Evolutionary conservation across 37 sponge, comb jelly and placozoan species (phyloP), one percentile per base, ranked within the genome.

Genomic region (Spongia lamella): DNA sequence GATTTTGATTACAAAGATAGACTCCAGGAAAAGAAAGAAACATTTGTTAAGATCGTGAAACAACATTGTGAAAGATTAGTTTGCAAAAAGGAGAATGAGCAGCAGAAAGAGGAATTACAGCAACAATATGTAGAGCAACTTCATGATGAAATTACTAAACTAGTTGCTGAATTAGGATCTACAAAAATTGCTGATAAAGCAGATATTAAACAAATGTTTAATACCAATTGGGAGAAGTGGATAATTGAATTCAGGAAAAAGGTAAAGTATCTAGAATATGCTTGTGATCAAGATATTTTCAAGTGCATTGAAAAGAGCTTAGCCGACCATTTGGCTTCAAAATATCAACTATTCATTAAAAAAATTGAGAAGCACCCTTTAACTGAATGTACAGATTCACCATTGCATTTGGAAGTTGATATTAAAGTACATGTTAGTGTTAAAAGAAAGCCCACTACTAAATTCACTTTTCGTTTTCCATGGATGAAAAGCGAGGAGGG

Each of bases 151-250:
- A 39, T 73, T 43, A 13, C 47, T 25, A 30, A 39, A 56, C 4
- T 58, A 60, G 47, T 43, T 37, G 68, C 22, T 43, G 20, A 7
- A 4, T 19, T 25, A 40, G 5, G 4, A 15, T 38, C 4, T 5
- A 5, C 2, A 9, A 47, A 40, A 68, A 68, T 22, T 22, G 22
- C 22, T 13, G 38, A 36, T 38, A 47, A 34, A 7, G 19, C 36
- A 24, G 50, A 68, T 20, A 19, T 68, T 22, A 25, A 68, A 16
- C 5, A 4, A 36, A 11, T 19, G 50, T 68, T 68, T 68, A 25
- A 68, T 7, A 3, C 22, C 5, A 35, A 68, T 20, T 68, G 68
- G 68, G 22, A n/a, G 13, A 4, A 39, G 4, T 68, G 68, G 68
- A 38, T 68, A 20, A 68, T 15, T 4, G 20, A 33, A 40, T 68